These are phyloP conservation scores for Geodia barretti DNA, from an alignment of 37 sponge, comb jelly and placozoan species.

Conservation along the genomic window DNA sequence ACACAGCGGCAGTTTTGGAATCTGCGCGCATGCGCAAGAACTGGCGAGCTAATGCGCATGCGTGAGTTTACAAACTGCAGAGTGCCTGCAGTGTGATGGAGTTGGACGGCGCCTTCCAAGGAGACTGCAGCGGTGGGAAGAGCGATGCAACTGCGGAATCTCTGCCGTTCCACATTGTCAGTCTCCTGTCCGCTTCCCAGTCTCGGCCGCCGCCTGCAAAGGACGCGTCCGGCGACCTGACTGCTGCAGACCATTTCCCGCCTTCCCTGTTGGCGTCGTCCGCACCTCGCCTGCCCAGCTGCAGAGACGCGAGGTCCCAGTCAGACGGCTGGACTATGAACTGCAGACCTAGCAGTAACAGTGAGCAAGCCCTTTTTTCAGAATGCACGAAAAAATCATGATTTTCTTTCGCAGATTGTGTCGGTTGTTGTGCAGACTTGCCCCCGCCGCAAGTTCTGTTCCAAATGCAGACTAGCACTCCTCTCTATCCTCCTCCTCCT, in stretches of 20 bases:
- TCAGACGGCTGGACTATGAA: neutral
- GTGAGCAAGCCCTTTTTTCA: too few species aligned
- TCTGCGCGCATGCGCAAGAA: neutral
- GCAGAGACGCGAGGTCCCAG: neutral
- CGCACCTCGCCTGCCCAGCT: too few species aligned
- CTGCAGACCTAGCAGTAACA: too few species aligned
- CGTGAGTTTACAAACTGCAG: too few species aligned
- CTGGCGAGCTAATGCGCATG: neutral
- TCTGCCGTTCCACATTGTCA: neutral
- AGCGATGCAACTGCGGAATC: neutral
- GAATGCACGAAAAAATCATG: too few species aligned
- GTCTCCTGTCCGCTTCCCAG: neutral
- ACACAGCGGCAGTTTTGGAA: neutral
- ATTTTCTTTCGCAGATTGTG: too few species aligned
- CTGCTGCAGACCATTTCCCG: too few species aligned
- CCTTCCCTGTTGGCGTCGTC: too few species aligned
- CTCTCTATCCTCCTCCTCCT: neutral
- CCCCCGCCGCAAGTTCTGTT: too few species aligned
- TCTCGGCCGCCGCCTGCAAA: neutral
- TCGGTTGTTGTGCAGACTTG: too few species aligned
- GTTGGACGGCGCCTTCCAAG: neutral
- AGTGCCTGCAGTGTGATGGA: neutral
- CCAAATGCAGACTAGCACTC: too few species aligned
- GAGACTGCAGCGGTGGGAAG: neutral
- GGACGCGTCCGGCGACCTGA: too few species aligned